These are phyloP conservation scores for Ennomos quercinarius DNA, from an alignment of 2,888 invertebrate species.

Conservation along the genomic window DNA sequence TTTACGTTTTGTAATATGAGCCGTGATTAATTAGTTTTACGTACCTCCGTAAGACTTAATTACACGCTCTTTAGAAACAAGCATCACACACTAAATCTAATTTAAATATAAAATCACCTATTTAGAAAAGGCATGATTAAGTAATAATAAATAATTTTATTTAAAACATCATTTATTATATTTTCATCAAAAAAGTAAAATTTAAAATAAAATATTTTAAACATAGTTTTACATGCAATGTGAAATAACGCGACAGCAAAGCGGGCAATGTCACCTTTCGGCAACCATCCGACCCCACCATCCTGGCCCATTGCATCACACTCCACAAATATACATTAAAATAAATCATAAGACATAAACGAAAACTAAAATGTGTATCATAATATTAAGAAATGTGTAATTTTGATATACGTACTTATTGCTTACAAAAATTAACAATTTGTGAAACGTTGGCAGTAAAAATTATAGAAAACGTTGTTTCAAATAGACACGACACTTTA, in stretches of 20 bases:
- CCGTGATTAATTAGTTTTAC: too few species aligned
- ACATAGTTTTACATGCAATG: constrained; percentile 79
- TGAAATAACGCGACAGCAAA: constrained; percentile 59
- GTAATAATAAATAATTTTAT: constrained; percentile 59
- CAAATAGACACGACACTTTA: constrained; percentile 70
- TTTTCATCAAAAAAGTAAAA: constrained; percentile 84
- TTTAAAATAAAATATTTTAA: constrained; percentile 83
- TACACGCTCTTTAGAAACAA: too few species aligned
- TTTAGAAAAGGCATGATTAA: constrained; percentile 2
- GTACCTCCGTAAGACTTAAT: too few species aligned
- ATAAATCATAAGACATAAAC: constrained; percentile 59
- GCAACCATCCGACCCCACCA: constrained; percentile 13
- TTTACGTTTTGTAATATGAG: too few species aligned
- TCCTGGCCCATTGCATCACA: constrained; percentile 45
- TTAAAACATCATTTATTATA: constrained; percentile 85
- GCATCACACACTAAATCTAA: too few species aligned
- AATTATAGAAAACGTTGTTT: constrained; percentile 59
- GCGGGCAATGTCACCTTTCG: constrained; percentile 17
- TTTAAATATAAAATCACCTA: neutral
- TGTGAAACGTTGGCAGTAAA: constrained; percentile 81
- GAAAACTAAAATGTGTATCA: constrained; percentile 73
- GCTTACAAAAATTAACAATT: constrained; percentile 72
- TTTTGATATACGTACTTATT: constrained; percentile 65
- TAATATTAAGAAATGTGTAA: constrained; percentile 71
- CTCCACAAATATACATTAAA: constrained; percentile 65